Evolutionary conservation across 2,113 vertebrate genomes (phyloP).

Genomic region (Etheostoma cragini): DNA sequence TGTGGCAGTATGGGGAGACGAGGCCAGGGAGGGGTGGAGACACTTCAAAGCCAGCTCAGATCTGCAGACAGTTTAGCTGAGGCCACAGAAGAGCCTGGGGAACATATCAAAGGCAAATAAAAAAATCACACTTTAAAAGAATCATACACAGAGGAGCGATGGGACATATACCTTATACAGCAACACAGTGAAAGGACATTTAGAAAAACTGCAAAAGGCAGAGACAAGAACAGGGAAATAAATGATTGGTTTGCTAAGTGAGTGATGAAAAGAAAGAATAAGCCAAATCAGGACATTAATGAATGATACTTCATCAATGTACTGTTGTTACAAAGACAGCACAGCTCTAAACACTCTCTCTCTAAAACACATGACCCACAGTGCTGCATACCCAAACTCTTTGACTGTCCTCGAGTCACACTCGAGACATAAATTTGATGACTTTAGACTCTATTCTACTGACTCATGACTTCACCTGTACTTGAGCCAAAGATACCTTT

Average conservation of each 20-base stretch:
- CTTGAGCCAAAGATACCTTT: too few relatives aligned
- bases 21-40: neutral
- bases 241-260: neutral
- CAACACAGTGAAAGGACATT: neutral
- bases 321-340: neutral
- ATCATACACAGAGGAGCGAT: neutral
- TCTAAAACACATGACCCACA: neutral
- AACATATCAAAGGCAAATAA: constrained; percentile 11
- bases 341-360: neutral
- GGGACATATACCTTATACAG: neutral
- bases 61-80: constrained; percentile 13
- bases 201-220: neutral
- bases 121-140: neutral
- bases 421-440: too few relatives aligned
- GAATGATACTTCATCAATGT: neutral
- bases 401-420: too few relatives aligned
- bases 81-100: constrained; percentile 7
- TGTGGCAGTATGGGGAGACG: neutral
- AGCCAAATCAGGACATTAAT: neutral
- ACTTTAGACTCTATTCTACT: too few relatives aligned
- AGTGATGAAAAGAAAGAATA: neutral
- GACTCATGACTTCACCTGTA: too few relatives aligned
- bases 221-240: neutral
- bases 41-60: constrained; percentile 4
- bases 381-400: too few relatives aligned